Conservation (phyloP, 2,888 invertebrate species). For the Sthenelais limicola region DNA sequence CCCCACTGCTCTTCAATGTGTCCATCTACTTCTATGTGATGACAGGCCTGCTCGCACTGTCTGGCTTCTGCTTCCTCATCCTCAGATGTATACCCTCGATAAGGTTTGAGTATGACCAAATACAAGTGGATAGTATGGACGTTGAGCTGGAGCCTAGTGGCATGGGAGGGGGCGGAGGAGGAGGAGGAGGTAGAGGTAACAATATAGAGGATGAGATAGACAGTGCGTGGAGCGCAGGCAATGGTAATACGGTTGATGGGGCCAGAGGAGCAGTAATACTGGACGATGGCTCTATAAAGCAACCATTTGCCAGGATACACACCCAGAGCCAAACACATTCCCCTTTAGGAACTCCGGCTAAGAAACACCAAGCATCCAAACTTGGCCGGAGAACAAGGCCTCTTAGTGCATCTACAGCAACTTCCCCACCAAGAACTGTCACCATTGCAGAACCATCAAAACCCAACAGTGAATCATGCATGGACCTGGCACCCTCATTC, state of each 20-base stretch:
- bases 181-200: neutral
- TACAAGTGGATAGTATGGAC: conserved; percentile 38
- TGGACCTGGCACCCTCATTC: conserved; percentile 41
- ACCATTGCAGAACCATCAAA: conserved; percentile 6
- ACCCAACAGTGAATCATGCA: conserved; percentile 15
- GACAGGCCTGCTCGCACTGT: conserved; percentile 39
- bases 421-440: neutral
- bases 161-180: neutral
- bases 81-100: conserved; percentile 40
- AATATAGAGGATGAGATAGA: conserved; percentile 37
- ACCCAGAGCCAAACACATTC: neutral
- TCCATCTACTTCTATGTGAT: conserved; percentile 44
- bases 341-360: neutral
- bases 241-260: neutral
- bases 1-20: conserved; percentile 10
- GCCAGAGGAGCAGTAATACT: conserved; percentile 33
- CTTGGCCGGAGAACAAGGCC: neutral
- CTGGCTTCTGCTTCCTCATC: conserved; percentile 41
- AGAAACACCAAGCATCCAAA: conserved; percentile 4
- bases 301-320: conserved; percentile 17
- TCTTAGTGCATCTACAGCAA: neutral
- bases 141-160: conserved; percentile 28
- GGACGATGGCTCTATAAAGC: conserved; percentile 48
- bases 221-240: neutral
- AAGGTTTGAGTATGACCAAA: conserved; percentile 40